These are phyloP conservation scores for Apis cerana DNA, from an alignment of 1,140 invertebrate species.

Conservation along the genomic window DNA sequence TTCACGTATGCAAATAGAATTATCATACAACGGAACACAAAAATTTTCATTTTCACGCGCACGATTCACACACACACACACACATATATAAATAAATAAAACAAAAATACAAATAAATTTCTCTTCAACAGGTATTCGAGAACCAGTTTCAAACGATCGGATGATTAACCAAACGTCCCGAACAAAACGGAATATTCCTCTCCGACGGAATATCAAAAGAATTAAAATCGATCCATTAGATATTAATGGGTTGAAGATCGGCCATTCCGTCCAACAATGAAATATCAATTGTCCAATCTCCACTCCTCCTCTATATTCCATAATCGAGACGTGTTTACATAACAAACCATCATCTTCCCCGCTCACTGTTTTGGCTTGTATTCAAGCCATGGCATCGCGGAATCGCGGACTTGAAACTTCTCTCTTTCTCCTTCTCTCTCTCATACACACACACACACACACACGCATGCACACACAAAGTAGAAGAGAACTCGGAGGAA, in stretches of 20 bases:
- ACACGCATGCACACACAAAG: too few relatives aligned
- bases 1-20: background rate
- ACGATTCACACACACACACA: background rate
- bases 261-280: constrained; percentile 1
- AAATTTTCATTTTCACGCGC: background rate
- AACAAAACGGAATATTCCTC: background rate
- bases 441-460: too few relatives aligned
- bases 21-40: too few relatives aligned
- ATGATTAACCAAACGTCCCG: background rate
- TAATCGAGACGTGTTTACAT: constrained; percentile 33
- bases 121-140: background rate
- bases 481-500: too few relatives aligned
- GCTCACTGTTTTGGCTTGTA: constrained; percentile 21
- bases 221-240: constrained; percentile 1
- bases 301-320: background rate
- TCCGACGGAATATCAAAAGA: background rate
- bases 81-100: background rate
- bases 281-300: constrained; percentile 27
- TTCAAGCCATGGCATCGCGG: constrained; percentile 8
- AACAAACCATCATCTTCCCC: constrained; percentile 8
- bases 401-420: constrained; percentile 1
- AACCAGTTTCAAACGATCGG: background rate
- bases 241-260: background rate
- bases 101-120: background rate
- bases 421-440: background rate